Evolutionary conservation across 2,113 vertebrate species (phyloP), one percentile per base, ranked within the genome.

Genomic region (Gymnorhina tibicen): DNA sequence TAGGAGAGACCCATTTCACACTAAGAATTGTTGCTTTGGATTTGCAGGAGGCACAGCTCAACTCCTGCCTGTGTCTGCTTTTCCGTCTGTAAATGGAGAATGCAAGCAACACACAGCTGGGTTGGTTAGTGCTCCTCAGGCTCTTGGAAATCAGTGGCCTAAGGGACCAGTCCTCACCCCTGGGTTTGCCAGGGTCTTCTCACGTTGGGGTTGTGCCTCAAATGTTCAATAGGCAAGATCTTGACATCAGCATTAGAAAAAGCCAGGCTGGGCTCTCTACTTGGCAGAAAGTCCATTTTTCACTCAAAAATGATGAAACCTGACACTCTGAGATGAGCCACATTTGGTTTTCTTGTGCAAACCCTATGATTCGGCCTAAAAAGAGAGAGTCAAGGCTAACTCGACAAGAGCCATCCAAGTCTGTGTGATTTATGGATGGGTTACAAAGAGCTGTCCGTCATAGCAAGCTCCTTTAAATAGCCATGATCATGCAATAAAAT

Each of bases 161-260:
- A 33, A 52, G 46, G 63, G 28, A 47, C 8, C 35, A 10, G 7
- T 5, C 35, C 56, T 73, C 44, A 28, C 5, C 2, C 37, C 19
- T 16, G 41, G 14, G 5, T 50, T 60, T 52, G 11, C 37, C 62
- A 16, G 28, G 16, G 41, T 19, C 33, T 67, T 78, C 20, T 27
- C 24, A n/a, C 1, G 0, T 1, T 28, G 27, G 5, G 41, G 5
- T 4, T 39, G 20, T 35, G 22, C 24, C 37, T 63, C 49, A 49
- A 10, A 52, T 2, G 17, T n/a, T 44, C 46, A 56, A 24, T 22
- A 58, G 64, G 32, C 10, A 46, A 37, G 32, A 59, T 13, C 26
- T 35, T 42, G 47, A 58, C 26, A 39, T 41, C 87, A 87, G 56
- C 21, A 24, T 62, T 49, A 27, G 67, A 28, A 28, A 44, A 72